Conservation (phyloP, 2,113 vertebrate genomes). For the Tylochromis polylepis region DNA sequence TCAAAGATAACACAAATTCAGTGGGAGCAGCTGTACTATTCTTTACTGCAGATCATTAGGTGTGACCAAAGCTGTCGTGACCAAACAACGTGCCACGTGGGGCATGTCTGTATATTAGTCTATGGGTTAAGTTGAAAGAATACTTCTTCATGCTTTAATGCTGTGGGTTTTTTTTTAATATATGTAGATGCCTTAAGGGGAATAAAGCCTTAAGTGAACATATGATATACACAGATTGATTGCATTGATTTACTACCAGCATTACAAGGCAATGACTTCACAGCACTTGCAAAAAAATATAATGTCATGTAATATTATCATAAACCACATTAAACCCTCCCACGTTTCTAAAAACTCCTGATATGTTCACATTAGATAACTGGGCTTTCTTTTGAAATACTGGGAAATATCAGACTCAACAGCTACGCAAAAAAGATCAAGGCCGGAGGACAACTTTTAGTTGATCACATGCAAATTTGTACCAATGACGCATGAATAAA, state of each 20-base stretch:
- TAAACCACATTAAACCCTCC: neutral
- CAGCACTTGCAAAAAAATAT: neutral
- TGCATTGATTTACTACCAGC: neutral
- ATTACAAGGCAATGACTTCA: neutral
- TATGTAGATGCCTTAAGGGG: neutral
- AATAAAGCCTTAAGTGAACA: neutral
- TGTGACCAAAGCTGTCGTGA: neutral
- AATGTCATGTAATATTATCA: neutral
- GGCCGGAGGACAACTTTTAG: neutral
- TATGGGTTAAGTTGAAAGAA: neutral
- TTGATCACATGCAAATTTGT: neutral
- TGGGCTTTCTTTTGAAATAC: neutral
- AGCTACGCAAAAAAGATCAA: neutral
- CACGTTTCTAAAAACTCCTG: neutral
- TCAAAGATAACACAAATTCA: constrained; percentile 35
- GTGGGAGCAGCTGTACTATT: neutral
- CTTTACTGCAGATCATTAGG: neutral
- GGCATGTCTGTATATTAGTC: neutral
- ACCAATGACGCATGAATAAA: neutral
- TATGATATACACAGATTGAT: neutral
- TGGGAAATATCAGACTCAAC: neutral
- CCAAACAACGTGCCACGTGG: neutral
- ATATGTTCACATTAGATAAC: neutral
- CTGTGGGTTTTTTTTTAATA: neutral
- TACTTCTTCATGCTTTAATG: neutral